Evolutionary conservation across 2,888 invertebrate species (phyloP).

Genomic region (Dorcus hopei): DNA sequence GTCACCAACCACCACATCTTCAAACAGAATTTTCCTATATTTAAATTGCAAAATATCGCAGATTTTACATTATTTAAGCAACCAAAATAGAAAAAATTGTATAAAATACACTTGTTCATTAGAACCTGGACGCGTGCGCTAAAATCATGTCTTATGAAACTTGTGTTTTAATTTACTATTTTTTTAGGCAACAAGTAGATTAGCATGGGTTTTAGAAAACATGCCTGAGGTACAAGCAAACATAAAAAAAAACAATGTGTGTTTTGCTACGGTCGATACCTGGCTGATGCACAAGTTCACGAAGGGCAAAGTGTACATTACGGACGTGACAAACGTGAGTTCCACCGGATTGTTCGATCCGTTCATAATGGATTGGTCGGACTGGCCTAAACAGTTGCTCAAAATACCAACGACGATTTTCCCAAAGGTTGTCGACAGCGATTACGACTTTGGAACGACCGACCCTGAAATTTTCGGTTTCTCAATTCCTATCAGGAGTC

Average conservation of each 20-base stretch:
- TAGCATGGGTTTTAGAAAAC: slow-evolving; percentile 77
- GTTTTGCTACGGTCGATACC: slow-evolving; percentile 88
- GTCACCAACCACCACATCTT: too few relatives aligned
- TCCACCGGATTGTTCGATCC: slow-evolving; percentile 94
- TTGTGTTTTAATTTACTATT: too few relatives aligned
- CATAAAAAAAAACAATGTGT: slow-evolving; percentile 60
- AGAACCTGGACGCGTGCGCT: too few relatives aligned
- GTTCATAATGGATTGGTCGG: slow-evolving; percentile 83
- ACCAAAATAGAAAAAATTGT: too few relatives aligned
- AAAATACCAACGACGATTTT: slow-evolving; percentile 72
- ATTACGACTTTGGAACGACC: slow-evolving; percentile 68
- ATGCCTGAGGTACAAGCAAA: slow-evolving; percentile 66
- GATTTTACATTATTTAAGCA: too few relatives aligned
- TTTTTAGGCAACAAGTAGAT: slow-evolving; percentile 68
- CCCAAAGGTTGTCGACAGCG: slow-evolving; percentile 78
- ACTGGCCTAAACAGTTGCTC: slow-evolving; percentile 66
- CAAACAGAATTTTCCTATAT: too few relatives aligned
- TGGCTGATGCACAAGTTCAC: slow-evolving; percentile 88
- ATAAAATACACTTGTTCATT: too few relatives aligned
- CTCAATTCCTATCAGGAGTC: slow-evolving; percentile 72
- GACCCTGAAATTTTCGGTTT: slow-evolving; percentile 68
- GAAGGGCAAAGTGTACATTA: slow-evolving; percentile 63
- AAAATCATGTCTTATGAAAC: too few relatives aligned
- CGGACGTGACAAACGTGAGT: slow-evolving; percentile 88
- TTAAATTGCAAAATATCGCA: too few relatives aligned